Evolutionary conservation across 2,888 invertebrate genomes (phyloP).

Genomic region (Perithous albicinctus): DNA sequence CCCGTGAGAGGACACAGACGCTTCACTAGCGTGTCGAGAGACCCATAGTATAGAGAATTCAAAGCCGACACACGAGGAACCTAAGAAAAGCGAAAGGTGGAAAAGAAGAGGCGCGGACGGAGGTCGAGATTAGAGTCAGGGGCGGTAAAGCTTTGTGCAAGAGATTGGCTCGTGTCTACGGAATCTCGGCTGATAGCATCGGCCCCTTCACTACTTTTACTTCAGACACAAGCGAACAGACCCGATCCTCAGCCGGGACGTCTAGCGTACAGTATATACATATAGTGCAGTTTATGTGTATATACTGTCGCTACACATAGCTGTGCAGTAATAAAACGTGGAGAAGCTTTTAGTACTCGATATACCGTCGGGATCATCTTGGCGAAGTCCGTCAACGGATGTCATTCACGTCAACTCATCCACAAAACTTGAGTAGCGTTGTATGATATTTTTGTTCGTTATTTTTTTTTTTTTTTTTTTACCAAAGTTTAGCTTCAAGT

Average conservation of each 20-base stretch:
- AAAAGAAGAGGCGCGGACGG: slow-evolving; percentile 24
- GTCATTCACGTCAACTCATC: slow-evolving; percentile 29
- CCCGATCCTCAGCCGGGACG: slow-evolving; percentile 37
- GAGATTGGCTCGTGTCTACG: slow-evolving; percentile 68
- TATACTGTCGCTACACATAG: neutral
- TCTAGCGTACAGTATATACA: neutral
- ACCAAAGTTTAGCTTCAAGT: neutral
- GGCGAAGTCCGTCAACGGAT: slow-evolving; percentile 10
- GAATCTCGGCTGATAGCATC: slow-evolving; percentile 68
- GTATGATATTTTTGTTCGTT: neutral
- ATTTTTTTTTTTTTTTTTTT: neutral
- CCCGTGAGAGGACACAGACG: slow-evolving; percentile 26
- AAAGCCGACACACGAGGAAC: slow-evolving; percentile 43
- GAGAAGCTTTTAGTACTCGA: slow-evolving; percentile 31
- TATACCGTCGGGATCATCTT: slow-evolving; percentile 26
- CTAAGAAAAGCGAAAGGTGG: slow-evolving; percentile 32
- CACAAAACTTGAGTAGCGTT: neutral
- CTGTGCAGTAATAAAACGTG: neutral
- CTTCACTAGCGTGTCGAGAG: neutral
- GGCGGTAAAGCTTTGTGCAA: slow-evolving; percentile 66
- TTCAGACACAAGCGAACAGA: slow-evolving; percentile 11
- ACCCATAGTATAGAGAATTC: neutral
- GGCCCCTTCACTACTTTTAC: slow-evolving; percentile 52
- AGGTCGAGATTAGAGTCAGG: slow-evolving; percentile 59
- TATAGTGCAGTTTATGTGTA: neutral